Conservation (phyloP, 2,797 vertebrate genomes). For the Halcyon chelicuti region DNA sequence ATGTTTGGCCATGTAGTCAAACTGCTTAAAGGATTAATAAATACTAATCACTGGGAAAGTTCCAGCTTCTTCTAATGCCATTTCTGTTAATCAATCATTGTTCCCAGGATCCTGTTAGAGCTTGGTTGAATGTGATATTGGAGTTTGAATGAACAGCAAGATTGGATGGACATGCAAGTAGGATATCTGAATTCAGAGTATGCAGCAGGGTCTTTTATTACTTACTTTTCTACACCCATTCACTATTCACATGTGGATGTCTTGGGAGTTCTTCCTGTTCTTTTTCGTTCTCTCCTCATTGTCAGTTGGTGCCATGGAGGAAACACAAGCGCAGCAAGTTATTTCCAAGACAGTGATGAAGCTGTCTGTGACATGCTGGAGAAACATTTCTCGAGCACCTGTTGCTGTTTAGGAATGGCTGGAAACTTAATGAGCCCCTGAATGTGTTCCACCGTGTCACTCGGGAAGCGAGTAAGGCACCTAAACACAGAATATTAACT, state of each 20-base stretch:
- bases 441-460: conserved; percentile 50
- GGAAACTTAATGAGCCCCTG: conserved; percentile 72
- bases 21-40: conserved; percentile 17
- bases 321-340: conserved; percentile 25
- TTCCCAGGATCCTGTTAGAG: not conserved
- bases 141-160: not conserved
- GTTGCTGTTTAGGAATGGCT: conserved; percentile 72
- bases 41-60: not conserved
- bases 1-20: not conserved
- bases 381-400: conserved; percentile 69
- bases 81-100: not conserved
- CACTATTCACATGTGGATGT: not conserved
- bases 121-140: not conserved
- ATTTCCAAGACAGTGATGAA: conserved; percentile 66
- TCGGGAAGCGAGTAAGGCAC: conserved; percentile 61
- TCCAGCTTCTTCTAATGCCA: not conserved
- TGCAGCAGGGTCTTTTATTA: not conserved
- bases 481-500: conserved; percentile 72
- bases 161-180: not conserved
- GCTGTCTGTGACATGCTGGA: conserved; percentile 53
- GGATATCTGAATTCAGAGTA: not conserved
- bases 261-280: conserved; percentile 66
- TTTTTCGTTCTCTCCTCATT: not conserved
- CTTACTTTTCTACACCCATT: not conserved
- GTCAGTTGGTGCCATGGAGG: conserved; percentile 12